phyloP scores from a whole-genome alignment of 2,113 vertebrate genomes.

The Bothrops jararaca region DNA sequence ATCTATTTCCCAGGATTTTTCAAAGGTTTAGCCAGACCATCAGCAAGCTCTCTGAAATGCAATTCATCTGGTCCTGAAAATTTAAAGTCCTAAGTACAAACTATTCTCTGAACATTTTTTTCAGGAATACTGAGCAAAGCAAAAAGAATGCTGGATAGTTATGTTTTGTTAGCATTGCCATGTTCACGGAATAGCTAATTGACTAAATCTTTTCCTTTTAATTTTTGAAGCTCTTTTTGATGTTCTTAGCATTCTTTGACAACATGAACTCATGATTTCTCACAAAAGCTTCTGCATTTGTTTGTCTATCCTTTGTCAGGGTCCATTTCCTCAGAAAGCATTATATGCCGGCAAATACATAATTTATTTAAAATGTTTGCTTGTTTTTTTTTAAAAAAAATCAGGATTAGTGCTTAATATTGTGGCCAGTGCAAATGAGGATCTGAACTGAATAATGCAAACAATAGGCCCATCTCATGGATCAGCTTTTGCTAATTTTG shows the following conservation, averaged over 20 bases:
- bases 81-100: not conserved
- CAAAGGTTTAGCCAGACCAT: not conserved
- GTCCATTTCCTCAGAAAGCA: not conserved
- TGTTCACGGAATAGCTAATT: not conserved
- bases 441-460: not conserved
- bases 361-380: not conserved
- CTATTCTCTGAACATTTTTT: not conserved
- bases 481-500: not conserved
- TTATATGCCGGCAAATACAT: not conserved
- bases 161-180: not conserved
- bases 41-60: not conserved
- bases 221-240: not conserved
- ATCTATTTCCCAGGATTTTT: not conserved
- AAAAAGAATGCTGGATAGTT: not conserved
- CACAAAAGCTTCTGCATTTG: not conserved
- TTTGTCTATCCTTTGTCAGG: not conserved
- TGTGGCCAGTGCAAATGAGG: not conserved
- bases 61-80: not conserved
- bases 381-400: not conserved
- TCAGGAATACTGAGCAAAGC: not conserved
- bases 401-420: not conserved
- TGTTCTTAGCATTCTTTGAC: not conserved
- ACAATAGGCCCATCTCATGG: not conserved
- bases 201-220: not conserved
- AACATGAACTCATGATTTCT: not conserved